Conservation (phyloP, 1,140 invertebrate genomes). For the Philopotamus ludificatus region DNA sequence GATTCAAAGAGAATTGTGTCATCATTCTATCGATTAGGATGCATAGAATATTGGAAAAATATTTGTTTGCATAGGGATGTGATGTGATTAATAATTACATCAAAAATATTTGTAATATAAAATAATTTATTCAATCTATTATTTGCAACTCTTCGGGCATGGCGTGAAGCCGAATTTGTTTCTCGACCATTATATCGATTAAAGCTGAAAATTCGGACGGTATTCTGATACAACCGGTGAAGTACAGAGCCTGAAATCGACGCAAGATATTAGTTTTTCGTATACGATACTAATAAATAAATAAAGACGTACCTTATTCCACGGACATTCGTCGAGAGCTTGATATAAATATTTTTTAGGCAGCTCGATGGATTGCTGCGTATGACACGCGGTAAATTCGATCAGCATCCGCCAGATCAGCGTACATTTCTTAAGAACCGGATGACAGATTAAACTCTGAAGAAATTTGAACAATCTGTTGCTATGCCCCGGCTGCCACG, state of each 20-base stretch:
- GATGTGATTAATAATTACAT: no score
- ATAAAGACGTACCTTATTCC: slow-evolving; percentile 61
- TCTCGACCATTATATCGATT: slow-evolving; percentile 70
- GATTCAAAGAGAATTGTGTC: no score
- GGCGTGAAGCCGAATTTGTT: slow-evolving; percentile 67
- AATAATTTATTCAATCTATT: no score
- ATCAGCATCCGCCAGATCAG: slow-evolving; percentile 46
- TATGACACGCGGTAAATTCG: slow-evolving; percentile 43
- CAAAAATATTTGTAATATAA: no score
- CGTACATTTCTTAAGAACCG: slow-evolving; percentile 42
- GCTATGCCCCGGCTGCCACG: slow-evolving; percentile 36
- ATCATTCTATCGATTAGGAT: no score
- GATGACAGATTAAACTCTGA: slow-evolving; percentile 38
- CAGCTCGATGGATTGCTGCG: slow-evolving; percentile 41
- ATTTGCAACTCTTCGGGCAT: slow-evolving; percentile 64
- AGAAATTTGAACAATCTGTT: slow-evolving; percentile 46
- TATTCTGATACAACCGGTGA: slow-evolving; percentile 54
- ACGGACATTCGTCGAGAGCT: slow-evolving; percentile 66
- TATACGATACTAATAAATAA: no score
- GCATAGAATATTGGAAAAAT: no score
- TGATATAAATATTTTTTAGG: slow-evolving; percentile 52
- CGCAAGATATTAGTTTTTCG: not conserved
- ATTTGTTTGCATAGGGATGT: no score
- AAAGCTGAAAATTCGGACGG: slow-evolving; percentile 60
- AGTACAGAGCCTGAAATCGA: slow-evolving; percentile 53